Base-by-base conservation (phyloP, 2,888 invertebrate genomes). In the Himalopsyche tibetana region DNA sequence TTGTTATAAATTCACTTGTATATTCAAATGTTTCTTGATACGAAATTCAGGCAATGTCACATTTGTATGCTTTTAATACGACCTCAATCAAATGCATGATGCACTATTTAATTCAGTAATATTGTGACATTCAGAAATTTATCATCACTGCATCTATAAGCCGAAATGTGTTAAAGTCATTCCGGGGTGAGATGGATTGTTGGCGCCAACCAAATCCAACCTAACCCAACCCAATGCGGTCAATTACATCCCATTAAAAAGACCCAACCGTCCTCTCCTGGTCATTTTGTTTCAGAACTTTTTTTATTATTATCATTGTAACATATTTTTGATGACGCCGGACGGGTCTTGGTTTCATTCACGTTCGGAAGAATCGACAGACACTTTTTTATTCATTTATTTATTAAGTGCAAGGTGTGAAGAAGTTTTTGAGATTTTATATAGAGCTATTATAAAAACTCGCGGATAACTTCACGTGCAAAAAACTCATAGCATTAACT, bases 211-310 rank as follows among this genome's bases (percentile, higher is more conserved):
- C 63, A 9, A 28, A 63, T 63, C 63, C 63, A 63, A 63, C 63
- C 40, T 84, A 80, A 80, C 84, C 80, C 84, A 80, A 84, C 28
- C 55, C 40, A 45, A 17, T 63, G 69, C 85, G 36, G 85, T 55
- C 85, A 85, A 85, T 85, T 85, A 85, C 85, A 85, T 38, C 40
- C 85, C 85, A 85, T 85, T 85, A 85, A 69, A 28, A 45, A 63
- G 63, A 63, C 63, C 63, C 63, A 63, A 19, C 63, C 63, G 63
- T 63, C 63, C 63, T 63, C 63, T 63, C 19, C 63, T 63, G 63
- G 51, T 82, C 51, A 45, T 82, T 82, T 82, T 42, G 42, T 42
- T 28, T 82, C 28, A 45, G 42, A 45, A 45, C 28, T 82, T 82
- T 82, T 82, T 82, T 82, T 82, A 28, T 42, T 81, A 28, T 81